phyloP scores from a whole-genome alignment of 1,140 invertebrate genomes.

The Hyles vespertilio region DNA sequence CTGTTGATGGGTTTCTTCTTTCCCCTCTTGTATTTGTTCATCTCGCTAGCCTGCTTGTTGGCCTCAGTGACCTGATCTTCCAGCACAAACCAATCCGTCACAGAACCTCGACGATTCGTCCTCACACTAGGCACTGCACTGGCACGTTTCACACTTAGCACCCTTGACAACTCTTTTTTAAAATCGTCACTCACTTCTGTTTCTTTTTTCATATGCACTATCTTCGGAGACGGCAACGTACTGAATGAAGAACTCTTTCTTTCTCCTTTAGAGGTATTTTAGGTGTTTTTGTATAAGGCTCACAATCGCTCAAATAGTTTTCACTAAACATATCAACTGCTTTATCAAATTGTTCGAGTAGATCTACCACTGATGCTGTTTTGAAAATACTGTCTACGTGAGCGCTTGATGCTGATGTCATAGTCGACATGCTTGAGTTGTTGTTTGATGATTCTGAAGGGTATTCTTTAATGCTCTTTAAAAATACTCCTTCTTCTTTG shows the following conservation, averaged over 20 bases:
- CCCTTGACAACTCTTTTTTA: constrained; percentile 46
- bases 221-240: constrained; percentile 52
- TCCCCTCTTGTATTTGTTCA: constrained; percentile 52
- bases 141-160: constrained; percentile 38
- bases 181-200: constrained; percentile 57
- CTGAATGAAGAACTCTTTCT: constrained; percentile 57
- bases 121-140: constrained; percentile 24
- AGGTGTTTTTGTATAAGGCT: constrained; percentile 53
- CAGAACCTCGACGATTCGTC: constrained; percentile 47
- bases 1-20: constrained; percentile 55
- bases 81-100: constrained; percentile 66
- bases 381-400: constrained; percentile 42
- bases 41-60: constrained; percentile 19
- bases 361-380: constrained; percentile 49
- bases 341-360: constrained; percentile 61
- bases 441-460: constrained; percentile 44
- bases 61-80: constrained; percentile 39
- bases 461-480: constrained; percentile 58
- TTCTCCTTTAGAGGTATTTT: constrained; percentile 33
- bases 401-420: constrained; percentile 23
- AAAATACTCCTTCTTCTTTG: constrained; percentile 48
- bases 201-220: constrained; percentile 54
- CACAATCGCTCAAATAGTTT: constrained; percentile 63
- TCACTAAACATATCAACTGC: constrained; percentile 64
- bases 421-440: constrained; percentile 46